Evolutionary conservation across 2,888 invertebrate species (phyloP).

Genomic region (Cyclophora albipunctata): DNA sequence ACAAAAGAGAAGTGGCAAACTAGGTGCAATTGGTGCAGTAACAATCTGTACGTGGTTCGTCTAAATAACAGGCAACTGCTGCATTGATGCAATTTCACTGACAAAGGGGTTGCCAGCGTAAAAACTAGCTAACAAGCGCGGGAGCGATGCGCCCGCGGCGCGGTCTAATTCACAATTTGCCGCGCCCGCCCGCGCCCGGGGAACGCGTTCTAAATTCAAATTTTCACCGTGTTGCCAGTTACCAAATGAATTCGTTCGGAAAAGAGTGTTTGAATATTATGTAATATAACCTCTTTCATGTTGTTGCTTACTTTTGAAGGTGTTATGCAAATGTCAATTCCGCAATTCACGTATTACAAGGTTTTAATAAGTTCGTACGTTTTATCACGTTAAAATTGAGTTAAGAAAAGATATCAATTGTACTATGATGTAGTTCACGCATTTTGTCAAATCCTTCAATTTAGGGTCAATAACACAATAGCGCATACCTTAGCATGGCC

Average conservation of each 20-base stretch:
- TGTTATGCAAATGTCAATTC: too few relatives aligned
- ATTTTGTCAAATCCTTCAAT: too few relatives aligned
- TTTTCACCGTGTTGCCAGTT: conserved; percentile 47
- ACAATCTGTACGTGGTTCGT: conserved; percentile 33
- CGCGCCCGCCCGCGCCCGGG: conserved; percentile 44
- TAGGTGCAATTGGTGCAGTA: not conserved
- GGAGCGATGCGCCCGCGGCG: conserved; percentile 52
- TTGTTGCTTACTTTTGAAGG: too few relatives aligned
- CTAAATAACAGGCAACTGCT: conserved; percentile 39
- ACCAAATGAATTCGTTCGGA: conserved; percentile 51
- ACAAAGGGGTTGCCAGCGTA: conserved; percentile 63
- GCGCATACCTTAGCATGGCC: too few relatives aligned
- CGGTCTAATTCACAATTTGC: conserved; percentile 66
- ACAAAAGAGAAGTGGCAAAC: too few relatives aligned
- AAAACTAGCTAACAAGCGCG: conserved; percentile 69
- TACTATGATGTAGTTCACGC: too few relatives aligned
- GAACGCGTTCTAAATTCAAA: conserved; percentile 64
- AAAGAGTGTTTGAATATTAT: conserved; percentile 25
- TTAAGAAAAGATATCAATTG: too few relatives aligned
- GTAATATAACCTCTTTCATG: too few relatives aligned
- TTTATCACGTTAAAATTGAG: too few relatives aligned
- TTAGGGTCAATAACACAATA: too few relatives aligned
- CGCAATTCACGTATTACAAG: too few relatives aligned
- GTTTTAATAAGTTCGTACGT: too few relatives aligned
- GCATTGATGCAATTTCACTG: conserved; percentile 57